Evolutionary conservation across 2,797 vertebrate species (phyloP).

Genomic region (Sitta carolinensis): DNA sequence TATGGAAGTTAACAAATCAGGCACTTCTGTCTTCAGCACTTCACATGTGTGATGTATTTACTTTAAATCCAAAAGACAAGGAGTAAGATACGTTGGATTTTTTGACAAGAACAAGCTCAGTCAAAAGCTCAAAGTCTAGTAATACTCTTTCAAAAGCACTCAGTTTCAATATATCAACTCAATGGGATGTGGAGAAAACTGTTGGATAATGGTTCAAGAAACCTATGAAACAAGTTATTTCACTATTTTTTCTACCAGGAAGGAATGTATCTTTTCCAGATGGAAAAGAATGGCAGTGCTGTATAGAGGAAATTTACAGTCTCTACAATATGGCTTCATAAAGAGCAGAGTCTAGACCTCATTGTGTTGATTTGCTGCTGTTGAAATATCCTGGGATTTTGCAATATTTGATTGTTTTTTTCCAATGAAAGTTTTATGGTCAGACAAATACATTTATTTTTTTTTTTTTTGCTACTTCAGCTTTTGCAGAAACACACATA

Average conservation of each 20-base stretch:
- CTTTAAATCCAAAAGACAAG: neutral
- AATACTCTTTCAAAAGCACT: neutral
- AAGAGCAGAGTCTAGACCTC: neutral
- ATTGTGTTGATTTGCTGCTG: neutral
- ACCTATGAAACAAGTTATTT: neutral
- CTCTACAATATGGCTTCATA: neutral
- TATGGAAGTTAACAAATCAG: rapidly evolving
- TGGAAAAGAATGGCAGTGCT: neutral
- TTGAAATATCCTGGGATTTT: neutral
- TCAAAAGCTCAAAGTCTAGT: neutral
- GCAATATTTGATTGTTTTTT: neutral
- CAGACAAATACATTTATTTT: neutral
- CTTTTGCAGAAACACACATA: neutral
- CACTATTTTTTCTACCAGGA: neutral
- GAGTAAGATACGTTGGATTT: neutral
- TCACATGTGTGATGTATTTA: neutral
- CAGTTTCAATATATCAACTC: neutral
- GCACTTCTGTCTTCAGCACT: neutral
- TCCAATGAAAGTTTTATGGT: neutral
- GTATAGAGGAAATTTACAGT: neutral
- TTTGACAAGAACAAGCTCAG: neutral
- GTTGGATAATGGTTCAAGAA: neutral
- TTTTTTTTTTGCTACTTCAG: neutral
- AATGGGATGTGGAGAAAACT: neutral
- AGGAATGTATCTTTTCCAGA: neutral